Evolutionary conservation across 2,888 invertebrate species (phyloP).

Genomic region (Loripinus fragilis): DNA sequence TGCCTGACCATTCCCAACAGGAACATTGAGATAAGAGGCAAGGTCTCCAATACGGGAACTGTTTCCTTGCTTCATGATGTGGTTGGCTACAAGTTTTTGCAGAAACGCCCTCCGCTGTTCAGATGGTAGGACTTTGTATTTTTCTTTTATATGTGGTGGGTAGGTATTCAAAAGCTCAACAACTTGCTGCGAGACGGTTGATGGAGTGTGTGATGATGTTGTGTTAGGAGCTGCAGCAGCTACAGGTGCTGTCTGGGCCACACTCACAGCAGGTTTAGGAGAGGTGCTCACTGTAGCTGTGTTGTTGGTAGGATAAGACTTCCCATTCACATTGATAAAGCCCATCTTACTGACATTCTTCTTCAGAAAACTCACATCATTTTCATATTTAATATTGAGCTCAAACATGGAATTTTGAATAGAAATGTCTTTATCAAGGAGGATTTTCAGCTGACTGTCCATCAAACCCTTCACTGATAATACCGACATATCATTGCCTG

Average conservation of each 20-base stretch:
- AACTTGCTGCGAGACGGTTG: slow-evolving; percentile 37
- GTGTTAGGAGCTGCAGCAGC: slow-evolving; percentile 14
- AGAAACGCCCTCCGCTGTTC: slow-evolving; percentile 48
- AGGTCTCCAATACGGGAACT: neutral
- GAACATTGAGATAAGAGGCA: slow-evolving; percentile 2
- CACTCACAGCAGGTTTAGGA: slow-evolving; percentile 15
- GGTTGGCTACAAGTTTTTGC: slow-evolving; percentile 32
- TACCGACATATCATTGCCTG: slow-evolving; percentile 76
- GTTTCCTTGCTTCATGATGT: neutral
- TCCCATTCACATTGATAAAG: slow-evolving; percentile 70
- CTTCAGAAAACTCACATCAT: slow-evolving; percentile 69
- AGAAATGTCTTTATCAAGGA: slow-evolving; percentile 72
- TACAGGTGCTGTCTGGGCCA: slow-evolving; percentile 4
- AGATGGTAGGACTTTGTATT: slow-evolving; percentile 34
- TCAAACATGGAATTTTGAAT: slow-evolving; percentile 82
- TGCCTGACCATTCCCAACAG: no score
- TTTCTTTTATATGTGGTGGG: slow-evolving; percentile 41
- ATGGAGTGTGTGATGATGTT: slow-evolving; percentile 6
- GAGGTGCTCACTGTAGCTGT: slow-evolving; percentile 25
- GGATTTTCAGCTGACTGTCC: slow-evolving; percentile 70
- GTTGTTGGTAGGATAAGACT: slow-evolving; percentile 63
- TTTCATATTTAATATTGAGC: slow-evolving; percentile 71
- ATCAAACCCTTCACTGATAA: slow-evolving; percentile 77
- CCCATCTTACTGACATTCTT: slow-evolving; percentile 71
- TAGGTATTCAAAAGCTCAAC: slow-evolving; percentile 49